Evolutionary conservation across 2,797 vertebrate species (phyloP), one percentile per base, ranked within the genome.

Genomic region (Aulostomus chinensis): DNA sequence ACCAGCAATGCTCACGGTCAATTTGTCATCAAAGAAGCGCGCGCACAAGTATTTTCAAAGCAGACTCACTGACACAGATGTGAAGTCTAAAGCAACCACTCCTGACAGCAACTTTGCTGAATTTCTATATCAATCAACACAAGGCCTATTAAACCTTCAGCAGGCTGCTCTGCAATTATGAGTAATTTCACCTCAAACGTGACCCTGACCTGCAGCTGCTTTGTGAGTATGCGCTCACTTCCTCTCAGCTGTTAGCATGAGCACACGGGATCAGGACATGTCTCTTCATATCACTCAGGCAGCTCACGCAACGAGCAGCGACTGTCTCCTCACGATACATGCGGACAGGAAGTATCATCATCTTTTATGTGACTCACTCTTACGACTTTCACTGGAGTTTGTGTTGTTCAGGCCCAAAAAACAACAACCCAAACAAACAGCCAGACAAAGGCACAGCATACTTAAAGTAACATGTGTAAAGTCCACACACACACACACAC

Each of bases 191-290:
- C 48, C 56, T 58, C 18, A 51, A 59, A 47, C 14, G 22, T 66
- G 76, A 79, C 78, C 73, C 47, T 25, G 33, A 68, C 65, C 70
- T 53, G 66, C 86, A 86, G 84, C 86, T 88, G 86, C 63, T 76
- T 66, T 43, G 45, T 29, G 47, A 60, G 55, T 64, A 53, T 63
- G 24, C 50, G 57, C 50, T 45, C 40, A 59, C 80, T 79, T 86
- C 84, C 88, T 76, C 34, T 43, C 83, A 84, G 80, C 80, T 86
- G 83, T 76, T 75, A 25, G 46, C 33, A 10, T 20, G 28, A 45
- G 39, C 33, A 7, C 36, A 45, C 33, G 34, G 51, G 24, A 45
- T 48, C 25, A 64, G 58, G 76, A 68, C 74, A 58, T 24, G 28
- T 66, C 57, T 76, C 50, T 54, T 53, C 41, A n/a, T 24, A 68